phyloP scores from a whole-genome alignment of 2,888 invertebrate genomes.

The Drosophila kuntzei region DNA sequence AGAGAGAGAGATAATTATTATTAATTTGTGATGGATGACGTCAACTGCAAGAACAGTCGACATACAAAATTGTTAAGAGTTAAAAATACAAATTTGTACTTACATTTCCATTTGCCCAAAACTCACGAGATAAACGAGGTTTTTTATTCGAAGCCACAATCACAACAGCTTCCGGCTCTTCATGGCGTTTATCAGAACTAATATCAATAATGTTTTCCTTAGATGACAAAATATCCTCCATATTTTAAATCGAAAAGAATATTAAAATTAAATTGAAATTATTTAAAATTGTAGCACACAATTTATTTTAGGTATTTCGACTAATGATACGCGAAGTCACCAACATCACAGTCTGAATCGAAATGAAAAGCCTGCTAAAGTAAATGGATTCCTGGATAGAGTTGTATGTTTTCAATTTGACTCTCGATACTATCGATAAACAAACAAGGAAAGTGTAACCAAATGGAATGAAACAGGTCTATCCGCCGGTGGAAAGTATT shows the following conservation, averaged over 20 bases:
- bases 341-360: not conserved
- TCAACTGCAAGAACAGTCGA: too few species aligned
- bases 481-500: too few species aligned
- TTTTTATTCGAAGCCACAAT: not conserved
- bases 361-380: not conserved
- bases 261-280: not conserved
- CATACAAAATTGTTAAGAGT: too few species aligned
- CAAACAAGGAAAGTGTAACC: not conserved
- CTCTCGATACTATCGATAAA: not conserved
- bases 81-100: not conserved
- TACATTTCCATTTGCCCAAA: not conserved
- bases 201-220: not conserved
- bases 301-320: not conserved
- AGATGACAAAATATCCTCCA: not conserved
- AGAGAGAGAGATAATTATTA: not conserved
- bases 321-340: not conserved
- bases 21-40: not conserved
- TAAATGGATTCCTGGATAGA: not conserved
- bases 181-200: not conserved
- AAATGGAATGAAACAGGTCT: not conserved
- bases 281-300: not conserved
- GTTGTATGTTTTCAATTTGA: not conserved
- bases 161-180: not conserved
- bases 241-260: not conserved
- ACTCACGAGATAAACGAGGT: not conserved